Evolutionary conservation across 2,888 invertebrate species (phyloP).

Genomic region (Eupithecia dodoneata): DNA sequence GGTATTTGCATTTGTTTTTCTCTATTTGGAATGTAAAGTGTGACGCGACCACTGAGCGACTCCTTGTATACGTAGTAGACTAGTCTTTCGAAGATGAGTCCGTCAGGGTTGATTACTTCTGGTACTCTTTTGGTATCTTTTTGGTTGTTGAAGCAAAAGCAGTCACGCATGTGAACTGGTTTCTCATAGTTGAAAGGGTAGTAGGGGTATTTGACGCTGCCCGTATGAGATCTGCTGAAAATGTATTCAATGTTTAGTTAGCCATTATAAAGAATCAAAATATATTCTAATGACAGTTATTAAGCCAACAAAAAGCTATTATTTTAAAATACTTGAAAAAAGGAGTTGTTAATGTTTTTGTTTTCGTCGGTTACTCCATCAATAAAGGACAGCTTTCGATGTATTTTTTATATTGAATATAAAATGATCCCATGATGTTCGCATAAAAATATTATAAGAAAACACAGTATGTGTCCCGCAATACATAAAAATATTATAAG

Average conservation of each 20-base stretch:
- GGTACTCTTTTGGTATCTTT: constrained; percentile 37
- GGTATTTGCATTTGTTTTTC: constrained; percentile 63
- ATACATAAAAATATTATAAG: too few relatives aligned
- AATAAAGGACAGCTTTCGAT: too few relatives aligned
- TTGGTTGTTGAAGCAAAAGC: constrained; percentile 51
- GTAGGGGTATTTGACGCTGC: too few relatives aligned
- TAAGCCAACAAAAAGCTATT: background rate
- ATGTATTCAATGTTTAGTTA: background rate
- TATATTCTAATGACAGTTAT: background rate
- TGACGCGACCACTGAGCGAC: constrained; percentile 42
- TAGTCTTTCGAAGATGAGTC: constrained; percentile 54
- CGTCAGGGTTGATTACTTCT: constrained; percentile 43
- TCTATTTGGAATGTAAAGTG: constrained; percentile 57
- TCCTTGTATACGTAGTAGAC: constrained; percentile 64
- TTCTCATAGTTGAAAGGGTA: background rate
- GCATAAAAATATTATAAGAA: too few relatives aligned
- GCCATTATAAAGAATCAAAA: background rate
- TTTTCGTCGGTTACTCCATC: too few relatives aligned
- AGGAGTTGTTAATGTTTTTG: too few relatives aligned
- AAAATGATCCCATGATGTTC: too few relatives aligned
- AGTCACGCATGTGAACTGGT: constrained; percentile 34
- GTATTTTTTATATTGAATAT: too few relatives aligned
- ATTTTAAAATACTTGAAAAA: too few relatives aligned
- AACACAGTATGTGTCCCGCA: too few relatives aligned
- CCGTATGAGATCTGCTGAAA: background rate